A percentile compares a stretch with the other conserved stretches of the same genome.
Evolutionary conservation across 1,140 invertebrate genomes (phyloP).

Genomic region (Leptinotarsa lineolata): DNA sequence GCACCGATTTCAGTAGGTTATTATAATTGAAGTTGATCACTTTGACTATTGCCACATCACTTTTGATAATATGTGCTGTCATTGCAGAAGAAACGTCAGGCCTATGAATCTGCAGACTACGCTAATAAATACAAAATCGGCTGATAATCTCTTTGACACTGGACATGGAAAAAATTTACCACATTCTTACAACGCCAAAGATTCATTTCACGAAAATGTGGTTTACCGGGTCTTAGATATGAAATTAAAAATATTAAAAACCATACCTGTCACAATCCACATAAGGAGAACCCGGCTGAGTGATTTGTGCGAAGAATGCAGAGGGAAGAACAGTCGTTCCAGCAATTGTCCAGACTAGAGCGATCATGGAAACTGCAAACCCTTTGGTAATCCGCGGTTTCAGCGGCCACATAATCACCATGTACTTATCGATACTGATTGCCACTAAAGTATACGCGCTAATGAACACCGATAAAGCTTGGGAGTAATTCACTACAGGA

Average conservation of each 20-base stretch:
- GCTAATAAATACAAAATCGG: too few relatives aligned
- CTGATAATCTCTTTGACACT: too few relatives aligned
- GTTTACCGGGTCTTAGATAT: neutral
- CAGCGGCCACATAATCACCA: conserved; percentile 87
- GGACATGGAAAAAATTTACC: too few relatives aligned
- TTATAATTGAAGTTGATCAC: too few relatives aligned
- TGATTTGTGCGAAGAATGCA: conserved; percentile 68
- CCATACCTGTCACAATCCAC: conserved; percentile 66
- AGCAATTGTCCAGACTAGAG: conserved; percentile 77
- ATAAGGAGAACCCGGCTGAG: conserved; percentile 64
- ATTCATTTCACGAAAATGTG: too few relatives aligned
- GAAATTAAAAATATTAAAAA: neutral
- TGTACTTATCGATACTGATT: conserved; percentile 84
- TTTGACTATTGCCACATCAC: too few relatives aligned
- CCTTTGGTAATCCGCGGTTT: conserved; percentile 76
- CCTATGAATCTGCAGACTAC: too few relatives aligned
- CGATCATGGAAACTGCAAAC: conserved; percentile 70
- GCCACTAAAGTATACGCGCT: conserved; percentile 84
- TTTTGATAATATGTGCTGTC: too few relatives aligned
- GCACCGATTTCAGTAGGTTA: too few relatives aligned
- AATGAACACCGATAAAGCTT: conserved; percentile 80
- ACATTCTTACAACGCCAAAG: too few relatives aligned
- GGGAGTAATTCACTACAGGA: conserved; percentile 75
- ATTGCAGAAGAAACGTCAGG: too few relatives aligned
- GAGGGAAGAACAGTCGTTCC: conserved; percentile 81